These are phyloP conservation scores for Chaetura pelagica DNA, from an alignment of 2,113 vertebrate species.

Conservation along the genomic window DNA sequence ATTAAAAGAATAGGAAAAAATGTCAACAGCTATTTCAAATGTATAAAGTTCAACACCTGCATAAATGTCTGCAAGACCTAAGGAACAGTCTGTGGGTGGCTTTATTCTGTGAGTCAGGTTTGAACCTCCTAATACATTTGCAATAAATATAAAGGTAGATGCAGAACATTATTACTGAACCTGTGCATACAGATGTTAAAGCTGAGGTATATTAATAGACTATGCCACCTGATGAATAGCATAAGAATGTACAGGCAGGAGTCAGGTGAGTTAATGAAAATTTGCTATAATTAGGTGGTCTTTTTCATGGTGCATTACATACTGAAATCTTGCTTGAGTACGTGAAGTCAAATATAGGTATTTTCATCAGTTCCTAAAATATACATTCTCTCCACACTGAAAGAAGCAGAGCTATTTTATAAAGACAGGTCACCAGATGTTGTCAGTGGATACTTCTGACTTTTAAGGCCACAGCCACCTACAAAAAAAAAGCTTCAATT, in stretches of 20 bases:
- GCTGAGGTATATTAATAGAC: conserved; percentile 17
- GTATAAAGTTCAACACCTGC: conserved; percentile 43
- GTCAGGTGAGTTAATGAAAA: conserved; percentile 46
- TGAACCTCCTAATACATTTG: conserved; percentile 33
- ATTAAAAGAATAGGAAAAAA: conserved; percentile 28
- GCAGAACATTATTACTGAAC: conserved; percentile 23
- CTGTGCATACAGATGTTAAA: conserved; percentile 19
- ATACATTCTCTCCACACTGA: background rate
- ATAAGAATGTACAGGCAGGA: background rate
- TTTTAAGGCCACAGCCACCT: background rate
- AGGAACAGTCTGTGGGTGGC: conserved; percentile 41
- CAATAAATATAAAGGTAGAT: conserved; percentile 27
- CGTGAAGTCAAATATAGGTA: background rate
- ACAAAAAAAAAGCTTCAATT: background rate
- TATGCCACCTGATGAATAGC: background rate
- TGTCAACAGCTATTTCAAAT: conserved; percentile 14
- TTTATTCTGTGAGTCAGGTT: conserved; percentile 4
- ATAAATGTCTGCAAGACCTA: conserved; percentile 40
- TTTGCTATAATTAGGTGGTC: background rate
- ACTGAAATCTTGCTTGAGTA: conserved; percentile 57
- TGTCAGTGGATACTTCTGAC: background rate
- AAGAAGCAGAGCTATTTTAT: background rate
- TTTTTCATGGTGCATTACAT: conserved; percentile 23
- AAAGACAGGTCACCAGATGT: background rate
- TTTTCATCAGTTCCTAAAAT: conserved; percentile 56